phyloP scores from a whole-genome alignment of 2,113 vertebrate species.

The Todiramphus saurophagus region DNA sequence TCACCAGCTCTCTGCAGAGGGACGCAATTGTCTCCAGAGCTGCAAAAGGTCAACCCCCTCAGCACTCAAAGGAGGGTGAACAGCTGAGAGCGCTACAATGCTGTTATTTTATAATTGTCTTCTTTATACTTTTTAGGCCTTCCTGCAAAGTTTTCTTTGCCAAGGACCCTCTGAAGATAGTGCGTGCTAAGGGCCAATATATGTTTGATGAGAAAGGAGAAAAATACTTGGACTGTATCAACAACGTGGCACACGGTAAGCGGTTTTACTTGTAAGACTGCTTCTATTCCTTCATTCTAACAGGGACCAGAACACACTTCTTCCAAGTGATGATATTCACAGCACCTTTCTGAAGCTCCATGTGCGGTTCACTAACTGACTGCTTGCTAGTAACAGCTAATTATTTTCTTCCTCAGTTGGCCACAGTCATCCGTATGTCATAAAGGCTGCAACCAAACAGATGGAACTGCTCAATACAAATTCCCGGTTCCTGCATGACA shows the following conservation, averaged over 20 bases:
- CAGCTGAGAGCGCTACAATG: not conserved
- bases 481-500: slow-evolving; percentile 94
- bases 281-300: not conserved
- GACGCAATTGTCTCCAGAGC: not conserved
- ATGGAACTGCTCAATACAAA: slow-evolving; percentile 97
- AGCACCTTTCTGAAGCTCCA: not conserved
- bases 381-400: not conserved
- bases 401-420: slow-evolving; percentile 80
- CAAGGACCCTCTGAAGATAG: slow-evolving; percentile 93
- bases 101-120: not conserved
- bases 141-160: slow-evolving; percentile 96
- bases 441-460: slow-evolving; percentile 86
- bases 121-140: slow-evolving; percentile 76
- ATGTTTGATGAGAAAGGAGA: slow-evolving; percentile 92
- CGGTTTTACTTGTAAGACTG: not conserved
- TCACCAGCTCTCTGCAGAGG: not conserved
- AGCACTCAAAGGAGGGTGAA: not conserved
- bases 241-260: slow-evolving; percentile 96
- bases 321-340: not conserved
- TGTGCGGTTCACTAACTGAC: not conserved
- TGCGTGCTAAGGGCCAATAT: slow-evolving; percentile 88
- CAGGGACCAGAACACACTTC: not conserved
- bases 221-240: slow-evolving; percentile 93
- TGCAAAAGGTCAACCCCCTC: not conserved
- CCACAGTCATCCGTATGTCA: slow-evolving; percentile 92